Base-by-base conservation (phyloP, 1,140 invertebrate genomes). In the Ladona fulva region DNA sequence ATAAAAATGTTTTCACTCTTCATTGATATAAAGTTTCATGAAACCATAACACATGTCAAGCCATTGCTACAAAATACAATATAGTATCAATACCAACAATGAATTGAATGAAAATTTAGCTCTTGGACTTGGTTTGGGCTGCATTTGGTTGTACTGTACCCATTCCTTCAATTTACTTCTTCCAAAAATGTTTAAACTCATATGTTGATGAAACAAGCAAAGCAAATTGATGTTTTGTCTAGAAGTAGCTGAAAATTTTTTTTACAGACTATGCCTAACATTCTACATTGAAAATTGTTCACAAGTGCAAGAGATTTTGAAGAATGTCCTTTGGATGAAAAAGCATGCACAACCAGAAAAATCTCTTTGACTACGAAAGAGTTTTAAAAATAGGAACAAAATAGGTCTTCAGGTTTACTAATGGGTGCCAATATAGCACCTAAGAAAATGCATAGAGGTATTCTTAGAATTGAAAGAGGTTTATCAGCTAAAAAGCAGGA, bases 61-160 rank as follows among this genome's bases (percentile, higher is more conserved):
- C 52, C 14, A 22, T 66, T 66, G 52, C 52, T 66, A 66, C 52
- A 66, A 66, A 66, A 66, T 66, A 66, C 52, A 66, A 66, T 66
- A 6, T 22, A 22, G 52, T 66, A 66, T 66, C 52, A 66, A 66
- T 66, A 66, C 52, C 52, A 66, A 66, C 52, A 66, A 66, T 66
- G 52, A 66, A 19, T 16, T 12, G 52, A 66, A 66, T 19, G 52
- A 66, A 22, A 66, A 66, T 66, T 66, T 66, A 16, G 52, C 52
- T 66, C 52, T 22, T 66, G 52, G 52, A 66, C 52, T 66, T 66
- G 12, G 16, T 19, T 66, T 66, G 52, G 52, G 52, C 52, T 19
- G n/a, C 52, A 66, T 6, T 66, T 22, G n/a, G 16, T 66, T 66
- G 52, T 66, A 66, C 52, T 66, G 52, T 66, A 19, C 52, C 14